Base-by-base conservation (phyloP, 1,140 invertebrate species). In the Augochlora pura region DNA sequence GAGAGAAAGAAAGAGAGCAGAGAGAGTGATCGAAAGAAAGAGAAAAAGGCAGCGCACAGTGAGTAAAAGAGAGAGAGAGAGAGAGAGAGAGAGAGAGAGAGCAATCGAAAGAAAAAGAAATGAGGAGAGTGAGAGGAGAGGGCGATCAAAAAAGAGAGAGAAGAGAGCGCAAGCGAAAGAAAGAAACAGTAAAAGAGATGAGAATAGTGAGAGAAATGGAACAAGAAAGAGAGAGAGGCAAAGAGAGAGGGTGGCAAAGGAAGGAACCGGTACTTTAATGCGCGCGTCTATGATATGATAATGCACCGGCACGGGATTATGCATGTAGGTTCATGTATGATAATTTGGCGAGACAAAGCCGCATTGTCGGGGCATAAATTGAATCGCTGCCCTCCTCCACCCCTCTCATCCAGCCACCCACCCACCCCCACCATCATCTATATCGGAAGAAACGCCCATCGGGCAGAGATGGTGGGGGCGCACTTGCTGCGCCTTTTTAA, bases 301-400 rank as follows among this genome's bases (percentile, higher is more conserved):
- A 91, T 91, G 75, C 69, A 79, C 75, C 68, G 70, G 62, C 75
- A 66, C 71, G 64, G 46, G 82, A 89, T 90, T 90, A 90, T 90
- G 85, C 86, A 86, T 88, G 86, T 89, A 85, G 86, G 81, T 88
- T 89, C 85, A 87, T 85, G 82, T 91, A 91, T 91, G 89, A 91
- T 91, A 92, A 92, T 92, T 91, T 90, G 86, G 86, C 87, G 86
- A 92, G 87, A 92, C 91, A 92, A 92, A 92, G 91, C 91, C 85
- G 86, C 88, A 91, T 91, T 92, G 91, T 91, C 91, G 86, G 85
- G 78, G 86, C 88, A 91, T 91, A 91, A 91, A 91, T 91, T 91
- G 88, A 91, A 92, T 91, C 87, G 83, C 78, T 87, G 72, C 80
- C 76, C 80, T 85, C 68, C 65, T 54, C 46, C 64, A 65, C 25